These are phyloP conservation scores for Drosophila mercatorum DNA, from an alignment of 2,888 invertebrate species.

Conservation along the genomic window DNA sequence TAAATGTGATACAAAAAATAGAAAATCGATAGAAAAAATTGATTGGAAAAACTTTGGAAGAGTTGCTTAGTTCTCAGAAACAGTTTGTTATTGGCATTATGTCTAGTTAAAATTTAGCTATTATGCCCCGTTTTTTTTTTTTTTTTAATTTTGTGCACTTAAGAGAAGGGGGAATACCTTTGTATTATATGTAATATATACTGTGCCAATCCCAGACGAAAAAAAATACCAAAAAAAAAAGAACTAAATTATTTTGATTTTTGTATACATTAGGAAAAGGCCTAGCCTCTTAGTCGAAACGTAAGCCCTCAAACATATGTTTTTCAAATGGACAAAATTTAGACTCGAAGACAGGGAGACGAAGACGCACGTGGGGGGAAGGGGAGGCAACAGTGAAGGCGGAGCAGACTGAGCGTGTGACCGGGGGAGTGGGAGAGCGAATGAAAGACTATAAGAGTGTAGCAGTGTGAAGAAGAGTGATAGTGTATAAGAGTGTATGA, in stretches of 20 bases:
- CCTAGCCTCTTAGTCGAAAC: constrained; percentile 69
- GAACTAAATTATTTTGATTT: constrained; percentile 29
- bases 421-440: neutral
- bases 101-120: constrained; percentile 4
- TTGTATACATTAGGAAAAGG: constrained; percentile 73
- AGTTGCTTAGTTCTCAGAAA: constrained; percentile 24
- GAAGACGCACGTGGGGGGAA: neutral
- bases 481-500: neutral
- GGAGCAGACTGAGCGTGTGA: neutral
- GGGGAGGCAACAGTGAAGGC: neutral
- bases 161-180: constrained; percentile 35
- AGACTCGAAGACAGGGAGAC: constrained; percentile 4
- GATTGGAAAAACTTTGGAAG: constrained; percentile 37
- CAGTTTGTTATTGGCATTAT: constrained; percentile 4
- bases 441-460: neutral
- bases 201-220: constrained; percentile 65
- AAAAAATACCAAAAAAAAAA: neutral
- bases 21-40: constrained; percentile 28
- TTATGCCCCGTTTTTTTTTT: neutral
- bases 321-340: neutral
- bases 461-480: too few species aligned
- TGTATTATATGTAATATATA: constrained; percentile 77
- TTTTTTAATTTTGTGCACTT: constrained; percentile 44
- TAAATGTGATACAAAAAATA: constrained; percentile 66
- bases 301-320: constrained; percentile 1